These are phyloP conservation scores for Fistularia tabacaria DNA, from an alignment of 2,797 vertebrate genomes.

Conservation along the genomic window DNA sequence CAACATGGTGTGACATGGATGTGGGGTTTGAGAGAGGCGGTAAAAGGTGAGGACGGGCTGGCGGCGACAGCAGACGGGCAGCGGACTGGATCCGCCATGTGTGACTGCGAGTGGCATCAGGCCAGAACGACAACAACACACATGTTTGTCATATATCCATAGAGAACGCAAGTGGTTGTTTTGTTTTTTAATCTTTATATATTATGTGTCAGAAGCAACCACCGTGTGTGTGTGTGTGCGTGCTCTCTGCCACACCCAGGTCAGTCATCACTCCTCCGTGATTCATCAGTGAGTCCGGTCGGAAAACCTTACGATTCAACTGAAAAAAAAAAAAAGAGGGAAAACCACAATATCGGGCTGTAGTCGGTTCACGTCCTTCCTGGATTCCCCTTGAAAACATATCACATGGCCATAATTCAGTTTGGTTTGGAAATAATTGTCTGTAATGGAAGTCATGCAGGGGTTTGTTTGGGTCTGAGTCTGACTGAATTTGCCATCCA, in stretches of 20 bases:
- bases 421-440: slow-evolving; percentile 37
- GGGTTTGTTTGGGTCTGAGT: neutral
- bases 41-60: slow-evolving; percentile 49
- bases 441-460: slow-evolving; percentile 44
- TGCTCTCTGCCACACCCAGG: slow-evolving; percentile 23
- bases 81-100: slow-evolving; percentile 10
- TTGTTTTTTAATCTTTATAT: too few species aligned
- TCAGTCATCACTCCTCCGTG: slow-evolving; percentile 25
- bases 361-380: slow-evolving; percentile 4
- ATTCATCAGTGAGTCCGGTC: slow-evolving; percentile 29
- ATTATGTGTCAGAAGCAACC: too few species aligned
- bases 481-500: too few species aligned
- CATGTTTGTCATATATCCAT: too few species aligned
- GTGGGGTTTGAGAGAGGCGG: slow-evolving; percentile 41
- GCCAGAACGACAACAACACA: slow-evolving; percentile 26
- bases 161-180: too few species aligned
- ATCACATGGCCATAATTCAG: slow-evolving; percentile 40
- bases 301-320: slow-evolving; percentile 24
- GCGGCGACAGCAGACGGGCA: slow-evolving; percentile 55
- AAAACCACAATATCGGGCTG: slow-evolving; percentile 1
- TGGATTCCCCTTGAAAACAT: slow-evolving; percentile 23
- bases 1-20: slow-evolving; percentile 48
- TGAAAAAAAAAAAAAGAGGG: slow-evolving; percentile 11
- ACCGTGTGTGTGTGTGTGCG: neutral
- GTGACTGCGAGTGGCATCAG: neutral